Conservation (phyloP, 1,140 invertebrate genomes). For the Bombus impatiens region DNA sequence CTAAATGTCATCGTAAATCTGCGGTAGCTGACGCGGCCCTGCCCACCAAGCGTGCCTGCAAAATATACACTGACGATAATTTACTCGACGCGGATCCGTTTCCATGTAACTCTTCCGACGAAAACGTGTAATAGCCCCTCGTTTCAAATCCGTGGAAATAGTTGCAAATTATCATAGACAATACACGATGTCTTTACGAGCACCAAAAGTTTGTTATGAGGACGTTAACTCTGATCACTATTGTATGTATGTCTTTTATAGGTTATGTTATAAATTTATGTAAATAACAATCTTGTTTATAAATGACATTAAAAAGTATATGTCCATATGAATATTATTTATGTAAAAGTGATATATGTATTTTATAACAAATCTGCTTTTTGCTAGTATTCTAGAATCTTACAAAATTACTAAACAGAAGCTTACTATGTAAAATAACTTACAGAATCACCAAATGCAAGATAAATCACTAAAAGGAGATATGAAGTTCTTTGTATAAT, state of each 20-base stretch:
- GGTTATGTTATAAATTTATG: neutral
- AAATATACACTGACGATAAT: conserved; percentile 63
- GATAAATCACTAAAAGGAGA: too few relatives aligned
- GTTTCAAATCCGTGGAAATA: neutral
- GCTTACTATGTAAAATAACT: too few relatives aligned
- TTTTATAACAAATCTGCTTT: neutral
- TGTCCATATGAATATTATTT: neutral
- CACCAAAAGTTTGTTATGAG: neutral
- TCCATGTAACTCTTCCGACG: conserved; percentile 18
- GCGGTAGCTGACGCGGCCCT: conserved; percentile 35
- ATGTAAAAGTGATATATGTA: neutral
- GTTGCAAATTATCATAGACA: neutral
- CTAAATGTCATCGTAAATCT: conserved; percentile 61
- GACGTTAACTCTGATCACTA: neutral
- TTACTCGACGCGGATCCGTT: conserved; percentile 43
- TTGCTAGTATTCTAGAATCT: neutral
- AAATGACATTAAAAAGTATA: neutral
- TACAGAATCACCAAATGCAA: too few relatives aligned
- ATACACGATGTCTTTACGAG: neutral
- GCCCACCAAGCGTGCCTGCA: conserved; percentile 45
- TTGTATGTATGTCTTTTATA: neutral
- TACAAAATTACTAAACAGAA: too few relatives aligned
- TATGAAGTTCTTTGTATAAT: too few relatives aligned
- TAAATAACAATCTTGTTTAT: neutral
- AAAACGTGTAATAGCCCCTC: conserved; percentile 11